phyloP scores from a whole-genome alignment of 2,888 invertebrate genomes.

The Ochlodes sylvanus region DNA sequence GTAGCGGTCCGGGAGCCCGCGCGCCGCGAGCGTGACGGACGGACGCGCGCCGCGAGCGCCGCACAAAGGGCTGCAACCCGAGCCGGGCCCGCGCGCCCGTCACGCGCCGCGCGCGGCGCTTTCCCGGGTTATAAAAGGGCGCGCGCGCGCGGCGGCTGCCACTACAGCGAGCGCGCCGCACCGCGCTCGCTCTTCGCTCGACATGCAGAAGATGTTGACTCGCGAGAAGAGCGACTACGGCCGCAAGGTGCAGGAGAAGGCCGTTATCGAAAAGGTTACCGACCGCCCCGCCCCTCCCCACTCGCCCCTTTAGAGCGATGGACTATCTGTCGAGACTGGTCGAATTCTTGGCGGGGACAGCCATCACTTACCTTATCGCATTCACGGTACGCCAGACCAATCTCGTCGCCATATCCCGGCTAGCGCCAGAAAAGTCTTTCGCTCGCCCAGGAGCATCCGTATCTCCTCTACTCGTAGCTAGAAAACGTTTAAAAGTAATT shows the following conservation, averaged over 20 bases:
- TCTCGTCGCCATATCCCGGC: constrained; percentile 19
- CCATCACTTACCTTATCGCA: constrained; percentile 39
- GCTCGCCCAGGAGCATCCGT: not conserved
- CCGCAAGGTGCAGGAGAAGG: constrained; percentile 65
- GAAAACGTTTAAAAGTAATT: constrained; percentile 1
- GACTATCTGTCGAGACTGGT: constrained; percentile 32
- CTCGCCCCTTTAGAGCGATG: constrained; percentile 39
- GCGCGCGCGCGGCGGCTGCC: constrained; percentile 38
- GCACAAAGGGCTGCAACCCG: constrained; percentile 30
- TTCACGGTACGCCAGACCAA: constrained; percentile 42
- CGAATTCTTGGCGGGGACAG: constrained; percentile 41
- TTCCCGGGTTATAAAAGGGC: constrained; percentile 45
- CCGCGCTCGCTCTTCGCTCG: constrained; percentile 45
- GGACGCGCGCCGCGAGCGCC: constrained; percentile 2
- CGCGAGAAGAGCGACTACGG: constrained; percentile 62
- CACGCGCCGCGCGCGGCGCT: constrained; percentile 18
- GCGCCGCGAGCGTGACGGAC: not conserved
- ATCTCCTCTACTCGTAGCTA: constrained; percentile 2
- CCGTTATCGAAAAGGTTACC: constrained; percentile 65
- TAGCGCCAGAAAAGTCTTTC: constrained; percentile 10
- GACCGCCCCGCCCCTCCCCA: constrained; percentile 40
- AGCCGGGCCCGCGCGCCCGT: constrained; percentile 27
- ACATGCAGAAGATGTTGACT: constrained; percentile 59
- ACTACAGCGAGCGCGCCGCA: constrained; percentile 41
- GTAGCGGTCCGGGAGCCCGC: too few species aligned